Percentiles rank a stretch among this genome's conserved stretches.
Conservation (phyloP, 1,140 invertebrate species). For the Hermetia illucens region DNA sequence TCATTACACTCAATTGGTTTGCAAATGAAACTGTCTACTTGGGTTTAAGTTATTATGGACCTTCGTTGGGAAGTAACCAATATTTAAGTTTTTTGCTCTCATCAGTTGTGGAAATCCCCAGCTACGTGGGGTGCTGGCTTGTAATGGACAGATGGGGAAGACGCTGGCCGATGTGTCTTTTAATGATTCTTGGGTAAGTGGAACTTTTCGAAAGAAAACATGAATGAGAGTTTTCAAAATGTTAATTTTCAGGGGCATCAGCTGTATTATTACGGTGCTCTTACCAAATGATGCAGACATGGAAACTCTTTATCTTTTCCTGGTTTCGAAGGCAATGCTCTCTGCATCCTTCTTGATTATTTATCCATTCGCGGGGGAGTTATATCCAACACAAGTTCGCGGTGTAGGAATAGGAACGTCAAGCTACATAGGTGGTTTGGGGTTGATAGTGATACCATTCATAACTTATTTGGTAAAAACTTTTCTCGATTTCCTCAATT, state of each 20-base stretch:
- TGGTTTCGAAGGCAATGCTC: conserved; percentile 79
- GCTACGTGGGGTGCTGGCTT: conserved; percentile 69
- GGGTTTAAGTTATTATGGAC: conserved; percentile 66
- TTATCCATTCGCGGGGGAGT: conserved; percentile 78
- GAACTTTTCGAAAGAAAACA: neutral
- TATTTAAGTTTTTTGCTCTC: conserved; percentile 77
- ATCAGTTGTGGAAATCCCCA: conserved; percentile 69
- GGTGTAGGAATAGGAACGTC: conserved; percentile 80
- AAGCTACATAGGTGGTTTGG: conserved; percentile 73
- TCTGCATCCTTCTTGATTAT: conserved; percentile 83
- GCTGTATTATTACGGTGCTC: conserved; percentile 67
- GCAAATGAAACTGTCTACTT: conserved; percentile 70
- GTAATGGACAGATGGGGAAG: conserved; percentile 72
- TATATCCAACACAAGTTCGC: conserved; percentile 73
- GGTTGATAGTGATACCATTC: conserved; percentile 78
- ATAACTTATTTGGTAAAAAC: conserved; percentile 68
- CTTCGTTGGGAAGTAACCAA: conserved; percentile 66
- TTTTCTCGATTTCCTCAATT: conserved; percentile 4
- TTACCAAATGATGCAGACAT: conserved; percentile 56
- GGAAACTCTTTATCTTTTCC: conserved; percentile 58
- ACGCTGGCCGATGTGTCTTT: conserved; percentile 66
- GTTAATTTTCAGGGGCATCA: conserved; percentile 43
- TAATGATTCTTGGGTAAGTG: conserved; percentile 51
- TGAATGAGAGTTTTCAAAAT: neutral
- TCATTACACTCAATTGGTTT: conserved; percentile 56